phyloP scores from a whole-genome alignment of 2,888 invertebrate species.

The Argynnis bischoffii region DNA sequence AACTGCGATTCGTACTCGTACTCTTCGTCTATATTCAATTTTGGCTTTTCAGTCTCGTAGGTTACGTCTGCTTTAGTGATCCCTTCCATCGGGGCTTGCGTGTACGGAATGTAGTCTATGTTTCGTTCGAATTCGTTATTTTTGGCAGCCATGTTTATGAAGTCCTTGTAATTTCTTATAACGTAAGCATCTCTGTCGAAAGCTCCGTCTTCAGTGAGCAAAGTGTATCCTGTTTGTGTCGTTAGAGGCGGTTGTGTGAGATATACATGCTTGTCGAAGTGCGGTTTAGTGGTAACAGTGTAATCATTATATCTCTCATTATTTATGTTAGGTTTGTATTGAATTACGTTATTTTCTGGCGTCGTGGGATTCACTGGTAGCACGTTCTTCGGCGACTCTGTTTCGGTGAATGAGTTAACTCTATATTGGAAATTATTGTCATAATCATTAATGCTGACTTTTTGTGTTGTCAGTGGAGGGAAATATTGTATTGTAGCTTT shows the following conservation, averaged over 20 bases:
- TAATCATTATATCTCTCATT: constrained; percentile 9
- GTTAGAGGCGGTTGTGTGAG: constrained; percentile 46
- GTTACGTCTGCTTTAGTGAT: constrained; percentile 46
- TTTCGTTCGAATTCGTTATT: constrained; percentile 54
- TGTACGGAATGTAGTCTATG: constrained; percentile 46
- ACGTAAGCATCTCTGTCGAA: constrained; percentile 61
- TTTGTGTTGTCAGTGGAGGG: constrained; percentile 59
- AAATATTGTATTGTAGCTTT: constrained; percentile 70
- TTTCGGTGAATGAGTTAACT: constrained; percentile 50
- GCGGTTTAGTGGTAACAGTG: constrained; percentile 21
- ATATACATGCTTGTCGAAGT: constrained; percentile 42
- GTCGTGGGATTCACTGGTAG: constrained; percentile 27
- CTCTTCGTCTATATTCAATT: constrained; percentile 46
- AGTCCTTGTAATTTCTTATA: constrained; percentile 66
- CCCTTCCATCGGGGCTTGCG: constrained; percentile 48
- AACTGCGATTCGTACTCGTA: constrained; percentile 63
- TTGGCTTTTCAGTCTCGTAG: constrained; percentile 39
- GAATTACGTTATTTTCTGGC: background rate
- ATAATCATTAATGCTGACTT: constrained; percentile 52
- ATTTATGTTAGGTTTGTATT: constrained; percentile 6
- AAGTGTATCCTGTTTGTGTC: constrained; percentile 41
- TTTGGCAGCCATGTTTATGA: constrained; percentile 57
- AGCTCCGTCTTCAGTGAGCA: constrained; percentile 46
- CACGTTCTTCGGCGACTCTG: constrained; percentile 44
- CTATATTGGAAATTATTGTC: constrained; percentile 54